Conservation (phyloP, 2,797 vertebrate genomes). For the Eremophila alpestris region DNA sequence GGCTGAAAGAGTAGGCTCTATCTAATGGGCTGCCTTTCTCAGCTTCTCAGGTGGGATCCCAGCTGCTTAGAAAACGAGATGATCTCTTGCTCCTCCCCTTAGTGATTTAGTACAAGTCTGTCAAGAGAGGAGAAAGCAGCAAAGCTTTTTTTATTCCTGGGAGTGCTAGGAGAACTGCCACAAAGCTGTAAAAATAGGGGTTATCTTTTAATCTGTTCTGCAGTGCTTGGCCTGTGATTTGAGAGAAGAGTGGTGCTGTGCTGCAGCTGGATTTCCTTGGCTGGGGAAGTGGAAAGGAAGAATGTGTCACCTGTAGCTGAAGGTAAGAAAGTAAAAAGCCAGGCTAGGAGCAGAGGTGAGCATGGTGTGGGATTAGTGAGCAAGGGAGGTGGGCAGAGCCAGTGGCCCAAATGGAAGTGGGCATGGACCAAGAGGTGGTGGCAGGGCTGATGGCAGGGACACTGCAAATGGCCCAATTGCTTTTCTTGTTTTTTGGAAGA, state of each 20-base stretch:
- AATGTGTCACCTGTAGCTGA: not conserved
- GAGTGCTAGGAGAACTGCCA: not conserved
- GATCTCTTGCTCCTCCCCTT: conserved; percentile 23
- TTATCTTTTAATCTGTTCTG: not conserved
- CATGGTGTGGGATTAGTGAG: not conserved
- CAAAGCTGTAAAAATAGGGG: not conserved
- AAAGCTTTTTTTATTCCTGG: not conserved
- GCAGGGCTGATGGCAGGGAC: not conserved
- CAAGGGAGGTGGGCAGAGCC: not conserved
- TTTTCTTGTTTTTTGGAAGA: not conserved
- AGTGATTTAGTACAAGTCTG: conserved; percentile 18
- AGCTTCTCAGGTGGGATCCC: conserved; percentile 42
- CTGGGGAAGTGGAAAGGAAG: not conserved
- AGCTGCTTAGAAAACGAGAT: conserved; percentile 4
- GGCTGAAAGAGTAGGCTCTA: not conserved
- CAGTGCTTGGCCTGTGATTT: not conserved
- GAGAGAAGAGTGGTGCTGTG: not conserved
- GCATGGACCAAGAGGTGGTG: not conserved
- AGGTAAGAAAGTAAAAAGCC: conserved; percentile 17
- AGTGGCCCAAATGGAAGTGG: not conserved
- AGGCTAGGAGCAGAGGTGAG: not conserved
- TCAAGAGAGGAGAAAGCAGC: not conserved
- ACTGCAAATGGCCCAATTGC: not conserved
- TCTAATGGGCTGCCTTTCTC: not conserved
- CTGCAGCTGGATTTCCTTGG: not conserved